Percentiles rank a stretch among this genome's conserved stretches.
phyloP scores from a whole-genome alignment of 1,140 invertebrate species.

The Plectrocnemia conspersa region DNA sequence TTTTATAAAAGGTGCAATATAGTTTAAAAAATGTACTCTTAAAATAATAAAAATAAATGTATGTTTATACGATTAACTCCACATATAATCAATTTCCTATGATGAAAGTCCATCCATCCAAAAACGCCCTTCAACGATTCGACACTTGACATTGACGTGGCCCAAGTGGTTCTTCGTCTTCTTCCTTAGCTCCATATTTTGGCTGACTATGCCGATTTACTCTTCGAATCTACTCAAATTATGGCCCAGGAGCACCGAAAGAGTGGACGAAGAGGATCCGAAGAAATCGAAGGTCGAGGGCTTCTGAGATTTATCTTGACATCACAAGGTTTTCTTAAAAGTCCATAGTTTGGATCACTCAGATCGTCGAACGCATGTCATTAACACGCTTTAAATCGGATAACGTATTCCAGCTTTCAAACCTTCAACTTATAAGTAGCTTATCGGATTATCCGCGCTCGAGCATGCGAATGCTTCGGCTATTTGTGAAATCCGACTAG shows the following conservation, averaged over 20 bases:
- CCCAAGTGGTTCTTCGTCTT: conserved; percentile 8
- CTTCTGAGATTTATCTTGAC: neutral
- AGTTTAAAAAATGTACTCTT: too few species aligned
- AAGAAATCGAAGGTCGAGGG: neutral
- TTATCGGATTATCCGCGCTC: conserved; percentile 1
- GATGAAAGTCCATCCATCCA: too few species aligned
- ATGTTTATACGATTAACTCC: too few species aligned
- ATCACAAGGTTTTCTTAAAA: neutral
- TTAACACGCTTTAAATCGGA: neutral
- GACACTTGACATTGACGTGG: conserved; percentile 10
- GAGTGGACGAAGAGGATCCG: neutral
- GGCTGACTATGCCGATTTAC: conserved; percentile 10
- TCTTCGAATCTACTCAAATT: too few species aligned
- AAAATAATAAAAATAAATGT: too few species aligned
- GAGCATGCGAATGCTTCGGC: neutral
- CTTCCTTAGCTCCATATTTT: neutral
- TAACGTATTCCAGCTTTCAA: conserved; percentile 1
- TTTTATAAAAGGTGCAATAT: too few species aligned
- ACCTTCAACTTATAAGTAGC: conserved; percentile 2
- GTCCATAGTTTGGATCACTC: neutral
- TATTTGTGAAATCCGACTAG: too few species aligned
- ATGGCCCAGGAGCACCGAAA: neutral
- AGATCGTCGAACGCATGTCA: neutral
- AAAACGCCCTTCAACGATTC: too few species aligned
- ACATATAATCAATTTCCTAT: too few species aligned